phyloP scores from a whole-genome alignment of 1,140 invertebrate species.

The Philotrypesis tridentata region DNA sequence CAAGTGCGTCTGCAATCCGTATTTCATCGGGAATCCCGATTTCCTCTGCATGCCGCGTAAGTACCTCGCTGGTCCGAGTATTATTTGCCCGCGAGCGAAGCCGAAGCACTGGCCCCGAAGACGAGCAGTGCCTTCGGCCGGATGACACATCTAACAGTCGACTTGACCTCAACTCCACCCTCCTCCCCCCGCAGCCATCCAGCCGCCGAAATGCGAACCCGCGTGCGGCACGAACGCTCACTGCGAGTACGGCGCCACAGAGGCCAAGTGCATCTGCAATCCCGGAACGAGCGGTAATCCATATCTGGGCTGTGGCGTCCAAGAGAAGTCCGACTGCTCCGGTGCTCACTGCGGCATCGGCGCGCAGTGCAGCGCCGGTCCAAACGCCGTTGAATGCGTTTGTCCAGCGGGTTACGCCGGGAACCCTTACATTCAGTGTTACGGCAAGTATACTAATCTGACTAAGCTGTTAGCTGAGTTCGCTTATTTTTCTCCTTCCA shows the following conservation, averaged over 20 bases:
- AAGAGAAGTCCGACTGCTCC: constrained; percentile 83
- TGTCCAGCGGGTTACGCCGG: constrained; percentile 88
- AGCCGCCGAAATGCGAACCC: constrained; percentile 86
- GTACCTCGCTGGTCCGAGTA: constrained; percentile 64
- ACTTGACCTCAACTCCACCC: not conserved
- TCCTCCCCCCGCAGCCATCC: constrained; percentile 79
- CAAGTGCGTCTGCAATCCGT: constrained; percentile 89
- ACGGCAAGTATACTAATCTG: constrained; percentile 71
- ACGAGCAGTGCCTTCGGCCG: too few species aligned
- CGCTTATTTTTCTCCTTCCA: constrained; percentile 12
- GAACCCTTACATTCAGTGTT: constrained; percentile 90
- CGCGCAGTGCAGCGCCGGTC: constrained; percentile 84
- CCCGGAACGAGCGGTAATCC: constrained; percentile 90
- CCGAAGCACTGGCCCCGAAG: not conserved
- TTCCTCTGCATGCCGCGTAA: constrained; percentile 93
- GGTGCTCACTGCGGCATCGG: constrained; percentile 83
- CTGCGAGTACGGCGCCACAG: constrained; percentile 84
- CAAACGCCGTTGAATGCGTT: constrained; percentile 84
- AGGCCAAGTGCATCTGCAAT: constrained; percentile 88
- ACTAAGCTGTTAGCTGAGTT: constrained; percentile 28
- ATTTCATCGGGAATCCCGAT: constrained; percentile 91
- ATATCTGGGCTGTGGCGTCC: constrained; percentile 84
- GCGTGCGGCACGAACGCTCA: constrained; percentile 87
- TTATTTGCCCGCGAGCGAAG: not conserved
- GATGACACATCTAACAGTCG: too few species aligned